A percentile compares a stretch with the other conserved stretches of the same genome.
Conservation (phyloP, 30 jellyfish, hydroid and myxozoan genomes). For the Aurelia sp. region DNA sequence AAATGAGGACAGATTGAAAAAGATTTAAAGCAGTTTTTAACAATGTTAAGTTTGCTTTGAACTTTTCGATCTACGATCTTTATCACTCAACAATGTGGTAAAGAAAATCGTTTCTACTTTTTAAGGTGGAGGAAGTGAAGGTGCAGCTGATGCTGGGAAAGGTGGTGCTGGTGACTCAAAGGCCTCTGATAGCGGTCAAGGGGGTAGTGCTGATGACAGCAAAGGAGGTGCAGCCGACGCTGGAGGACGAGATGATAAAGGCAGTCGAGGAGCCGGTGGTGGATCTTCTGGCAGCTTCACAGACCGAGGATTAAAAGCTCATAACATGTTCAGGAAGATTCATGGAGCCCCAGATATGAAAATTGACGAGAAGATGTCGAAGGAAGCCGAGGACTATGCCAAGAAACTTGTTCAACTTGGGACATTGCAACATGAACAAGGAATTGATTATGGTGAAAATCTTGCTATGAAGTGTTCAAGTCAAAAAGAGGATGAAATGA, state of each 20-base stretch:
- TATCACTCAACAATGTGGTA: no score
- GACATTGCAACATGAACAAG: conserved; percentile 78
- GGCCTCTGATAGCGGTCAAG: conserved; percentile 17
- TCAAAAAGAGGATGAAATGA: conserved; percentile 65
- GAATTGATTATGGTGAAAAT: conserved; percentile 89
- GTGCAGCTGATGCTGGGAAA: conserved; percentile 12
- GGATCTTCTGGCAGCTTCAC: conserved; percentile 12
- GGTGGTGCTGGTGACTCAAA: conserved; percentile 46
- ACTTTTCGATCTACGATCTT: no score
- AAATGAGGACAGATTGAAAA: no score
- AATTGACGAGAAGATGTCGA: conserved; percentile 47
- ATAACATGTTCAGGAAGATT: conserved; percentile 75
- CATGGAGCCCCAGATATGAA: conserved; percentile 63
- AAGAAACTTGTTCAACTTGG: conserved; percentile 74
- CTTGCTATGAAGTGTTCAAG: conserved; percentile 88
- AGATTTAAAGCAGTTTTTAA: no score
- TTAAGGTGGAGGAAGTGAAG: background rate
- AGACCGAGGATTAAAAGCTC: conserved; percentile 65
- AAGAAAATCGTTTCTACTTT: no score
- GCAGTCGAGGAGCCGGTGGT: background rate
- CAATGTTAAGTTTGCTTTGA: no score
- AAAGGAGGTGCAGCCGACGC: conserved; percentile 54
- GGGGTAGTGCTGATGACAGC: conserved; percentile 10
- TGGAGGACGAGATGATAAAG: conserved; percentile 35
- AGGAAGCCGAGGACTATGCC: conserved; percentile 81